Evolutionary conservation across 2,888 invertebrate species (phyloP).

Genomic region (Hymenopus coronatus): DNA sequence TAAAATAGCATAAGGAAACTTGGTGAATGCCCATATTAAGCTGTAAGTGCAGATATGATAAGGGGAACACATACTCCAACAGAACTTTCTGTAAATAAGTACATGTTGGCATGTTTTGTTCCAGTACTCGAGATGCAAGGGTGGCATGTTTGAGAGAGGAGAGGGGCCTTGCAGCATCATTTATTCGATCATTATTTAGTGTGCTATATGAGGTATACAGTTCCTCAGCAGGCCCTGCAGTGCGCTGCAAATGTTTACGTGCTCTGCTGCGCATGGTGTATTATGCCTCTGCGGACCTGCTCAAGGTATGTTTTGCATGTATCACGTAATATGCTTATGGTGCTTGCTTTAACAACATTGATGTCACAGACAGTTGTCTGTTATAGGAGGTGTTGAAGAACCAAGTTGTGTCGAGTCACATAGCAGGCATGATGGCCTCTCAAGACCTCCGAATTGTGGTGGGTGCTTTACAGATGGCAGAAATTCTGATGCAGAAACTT

Average conservation of each 20-base stretch:
- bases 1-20: too few relatives aligned
- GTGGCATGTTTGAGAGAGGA: constrained; percentile 69
- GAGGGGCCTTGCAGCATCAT: constrained; percentile 65
- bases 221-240: constrained; percentile 95
- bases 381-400: constrained; percentile 57
- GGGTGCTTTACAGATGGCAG: constrained; percentile 94
- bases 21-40: not conserved
- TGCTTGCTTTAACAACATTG: not conserved
- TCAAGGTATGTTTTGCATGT: constrained; percentile 55
- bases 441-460: constrained; percentile 95
- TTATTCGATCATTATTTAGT: constrained; percentile 79
- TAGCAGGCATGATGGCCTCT: constrained; percentile 98
- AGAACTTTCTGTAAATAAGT: not conserved
- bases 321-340: not conserved
- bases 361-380: not conserved
- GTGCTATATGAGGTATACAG: constrained; percentile 98
- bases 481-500: constrained; percentile 93
- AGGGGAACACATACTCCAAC: too few relatives aligned
- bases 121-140: constrained; percentile 55
- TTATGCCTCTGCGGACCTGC: constrained; percentile 83
- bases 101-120: not conserved
- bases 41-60: too few relatives aligned
- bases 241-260: constrained; percentile 93
- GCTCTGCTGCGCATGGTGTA: constrained; percentile 95
- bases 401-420: constrained; percentile 89